Conservation (phyloP, 2,888 invertebrate genomes). For the Callinectes sapidus region DNA sequence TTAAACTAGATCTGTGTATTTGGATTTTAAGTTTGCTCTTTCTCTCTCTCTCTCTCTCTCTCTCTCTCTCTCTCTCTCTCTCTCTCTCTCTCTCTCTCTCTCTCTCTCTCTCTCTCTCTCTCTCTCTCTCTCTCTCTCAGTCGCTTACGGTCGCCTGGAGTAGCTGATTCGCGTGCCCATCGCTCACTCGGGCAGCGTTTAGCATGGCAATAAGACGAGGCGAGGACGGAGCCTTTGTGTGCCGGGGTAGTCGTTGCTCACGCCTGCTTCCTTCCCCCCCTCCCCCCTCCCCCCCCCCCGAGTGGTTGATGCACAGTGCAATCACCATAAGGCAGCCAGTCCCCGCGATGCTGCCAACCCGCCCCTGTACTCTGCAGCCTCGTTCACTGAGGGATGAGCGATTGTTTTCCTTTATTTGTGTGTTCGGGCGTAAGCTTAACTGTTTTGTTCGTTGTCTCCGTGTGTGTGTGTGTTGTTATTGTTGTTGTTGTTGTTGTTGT, state of each 20-base stretch:
- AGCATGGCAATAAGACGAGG: constrained; percentile 34
- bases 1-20: background rate
- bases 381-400: background rate
- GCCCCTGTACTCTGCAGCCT: background rate
- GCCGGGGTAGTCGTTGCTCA: constrained; percentile 1
- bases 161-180: background rate
- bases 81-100: constrained; percentile 21
- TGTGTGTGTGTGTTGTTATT: background rate
- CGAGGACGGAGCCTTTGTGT: constrained; percentile 22
- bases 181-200: constrained; percentile 12
- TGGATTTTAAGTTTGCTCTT: background rate
- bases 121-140: background rate
- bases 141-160: background rate
- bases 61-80: constrained; percentile 29
- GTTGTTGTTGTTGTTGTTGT: too few species aligned
- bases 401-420: background rate
- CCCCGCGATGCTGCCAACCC: background rate
- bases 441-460: background rate
- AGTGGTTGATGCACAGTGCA: constrained; percentile 10
- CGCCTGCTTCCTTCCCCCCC: constrained; percentile 25
- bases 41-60: constrained; percentile 37
- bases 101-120: constrained; percentile 24
- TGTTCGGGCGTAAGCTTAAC: background rate
- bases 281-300: too few species aligned
- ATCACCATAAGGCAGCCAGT: constrained; percentile 18